Base-by-base conservation (phyloP, 1,140 invertebrate species). In the Daktulosphaira vitifoliae region DNA sequence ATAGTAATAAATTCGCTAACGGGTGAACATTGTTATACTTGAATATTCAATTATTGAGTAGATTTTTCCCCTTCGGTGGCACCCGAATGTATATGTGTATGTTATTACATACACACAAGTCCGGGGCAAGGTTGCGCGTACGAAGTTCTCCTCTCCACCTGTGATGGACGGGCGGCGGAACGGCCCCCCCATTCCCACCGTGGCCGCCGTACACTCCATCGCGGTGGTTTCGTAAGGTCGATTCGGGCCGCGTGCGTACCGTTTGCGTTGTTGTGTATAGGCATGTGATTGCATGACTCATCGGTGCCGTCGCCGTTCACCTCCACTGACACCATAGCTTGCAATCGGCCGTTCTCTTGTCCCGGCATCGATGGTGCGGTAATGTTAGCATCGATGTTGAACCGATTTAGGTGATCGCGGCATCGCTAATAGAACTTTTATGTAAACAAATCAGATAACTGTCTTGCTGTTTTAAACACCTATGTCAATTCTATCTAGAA, bases 281-380 rank as follows among this genome's bases (percentile, higher is more conserved):
- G 56, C 56, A 62, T 62, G 56, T 44, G 54, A 59, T 59, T 38
- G 54, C 2, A 56, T 56, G 54, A 59, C 38, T 59, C 54, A 59
- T 44, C 54, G 39, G n/a, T 20, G 37, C 22, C 37, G 37, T 15
- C 25, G 22, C 22, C 53, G 2, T 37, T 11, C 39, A 5, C 54
- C 39, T 6, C 38, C 22, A 29, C 23, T 13, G 5, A 20, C 29
- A n/a, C n/a, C n/a, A n/a, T n/a, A n/a, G n/a, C n/a, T n/a, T n/a
- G n/a, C n/a, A n/a, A n/a, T n/a, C n/a, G n/a, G 29, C 29, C 29
- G 5, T 11, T 33, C 29, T 33, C 29, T 11, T 33, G 11, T n/a
- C n/a, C 25, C 39, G 54, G 22, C 42, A 23, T 11, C 22, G 23
- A 25, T 33, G 39, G 39, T 15, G 39, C n/a, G 33, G 5, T 37